Conservation (phyloP, 2,888 invertebrate species). For the Serrognathus titanus region DNA sequence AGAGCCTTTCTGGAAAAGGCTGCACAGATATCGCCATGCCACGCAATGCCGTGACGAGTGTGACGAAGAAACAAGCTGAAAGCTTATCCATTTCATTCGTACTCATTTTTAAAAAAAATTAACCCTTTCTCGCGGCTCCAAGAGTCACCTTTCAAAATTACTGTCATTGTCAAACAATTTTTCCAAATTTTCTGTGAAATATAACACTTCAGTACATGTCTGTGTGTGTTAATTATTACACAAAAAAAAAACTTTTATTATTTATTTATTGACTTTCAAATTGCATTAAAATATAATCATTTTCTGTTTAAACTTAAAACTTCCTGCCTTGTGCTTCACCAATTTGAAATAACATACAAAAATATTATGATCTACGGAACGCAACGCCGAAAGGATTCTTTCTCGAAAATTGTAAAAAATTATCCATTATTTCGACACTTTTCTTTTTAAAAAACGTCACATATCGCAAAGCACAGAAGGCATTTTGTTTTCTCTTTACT, state of each 20-base stretch:
- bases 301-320: conserved; percentile 13
- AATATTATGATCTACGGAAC: conserved; percentile 7
- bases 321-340: conserved; percentile 18
- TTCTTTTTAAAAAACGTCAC: conserved; percentile 6
- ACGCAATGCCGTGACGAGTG: too few relatives aligned
- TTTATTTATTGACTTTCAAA: conserved; percentile 23
- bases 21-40: too few relatives aligned
- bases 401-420: not conserved
- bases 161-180: too few relatives aligned
- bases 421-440: not conserved
- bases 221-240: too few relatives aligned
- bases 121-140: not conserved
- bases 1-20: too few relatives aligned
- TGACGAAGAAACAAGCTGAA: too few relatives aligned
- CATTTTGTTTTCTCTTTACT: conserved; percentile 11
- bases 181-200: too few relatives aligned
- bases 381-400: not conserved
- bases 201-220: too few relatives aligned
- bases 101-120: too few relatives aligned
- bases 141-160: not conserved
- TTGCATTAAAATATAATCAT: conserved; percentile 22
- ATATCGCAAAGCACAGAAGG: conserved; percentile 14
- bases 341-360: conserved; percentile 8
- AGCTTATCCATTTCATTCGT: too few relatives aligned
- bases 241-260: conserved; percentile 13